Evolutionary conservation across 2,113 vertebrate species (phyloP).

Genomic region (Xenopus tropicalis): DNA sequence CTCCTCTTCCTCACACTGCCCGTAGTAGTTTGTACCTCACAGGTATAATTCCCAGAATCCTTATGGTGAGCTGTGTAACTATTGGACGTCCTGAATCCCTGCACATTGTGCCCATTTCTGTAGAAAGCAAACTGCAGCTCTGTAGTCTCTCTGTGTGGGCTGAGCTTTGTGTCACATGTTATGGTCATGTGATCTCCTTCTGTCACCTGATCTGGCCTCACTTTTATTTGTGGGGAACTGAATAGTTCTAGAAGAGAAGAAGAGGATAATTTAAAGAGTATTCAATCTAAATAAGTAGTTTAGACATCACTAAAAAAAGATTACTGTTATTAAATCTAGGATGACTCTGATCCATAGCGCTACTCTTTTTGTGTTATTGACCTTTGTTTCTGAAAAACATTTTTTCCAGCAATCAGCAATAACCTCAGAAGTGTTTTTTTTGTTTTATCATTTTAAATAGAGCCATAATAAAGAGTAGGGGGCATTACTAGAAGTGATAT

Average conservation of each 20-base stretch:
- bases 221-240: slow-evolving; percentile 1
- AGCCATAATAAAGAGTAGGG: too few species aligned
- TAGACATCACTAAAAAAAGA: too few species aligned
- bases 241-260: neutral
- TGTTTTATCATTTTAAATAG: too few species aligned
- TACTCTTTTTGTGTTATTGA: too few species aligned
- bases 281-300: too few species aligned
- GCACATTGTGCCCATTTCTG: neutral
- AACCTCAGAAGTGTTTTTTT: too few species aligned
- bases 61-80: neutral
- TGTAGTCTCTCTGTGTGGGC: neutral
- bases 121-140: slow-evolving; percentile 14
- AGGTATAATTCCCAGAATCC: slow-evolving; percentile 8
- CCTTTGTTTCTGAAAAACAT: too few species aligned
- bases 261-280: too few species aligned
- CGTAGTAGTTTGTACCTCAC: neutral
- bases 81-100: neutral
- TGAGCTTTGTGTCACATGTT: slow-evolving; percentile 3
- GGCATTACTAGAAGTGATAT: too few species aligned
- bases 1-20: slow-evolving; percentile 7
- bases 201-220: neutral
- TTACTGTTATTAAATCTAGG: too few species aligned
- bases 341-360: too few species aligned
- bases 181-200: neutral
- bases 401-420: too few species aligned